Base-by-base conservation (phyloP, 2,113 vertebrate genomes). In the Barnardius zonarius region DNA sequence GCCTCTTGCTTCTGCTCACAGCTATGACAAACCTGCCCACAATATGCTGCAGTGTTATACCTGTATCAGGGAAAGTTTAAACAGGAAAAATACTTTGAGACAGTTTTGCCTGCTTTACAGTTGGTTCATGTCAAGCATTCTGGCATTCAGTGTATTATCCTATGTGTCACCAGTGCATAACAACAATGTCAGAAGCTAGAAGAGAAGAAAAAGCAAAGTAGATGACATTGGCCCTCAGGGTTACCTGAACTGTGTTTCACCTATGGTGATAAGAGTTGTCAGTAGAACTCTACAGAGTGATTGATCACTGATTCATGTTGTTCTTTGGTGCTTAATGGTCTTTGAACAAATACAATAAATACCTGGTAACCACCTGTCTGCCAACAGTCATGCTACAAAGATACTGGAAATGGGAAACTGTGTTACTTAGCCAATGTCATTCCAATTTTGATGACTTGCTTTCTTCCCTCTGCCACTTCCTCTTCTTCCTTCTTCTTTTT, bases 371-470 rank as follows among this genome's bases (percentile, higher is more conserved):
- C 24, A 43, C 10, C 8, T 44, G 23, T 62, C 33, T 72, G 18
- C 33, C 62, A 87, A 35, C 7, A 67, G 11, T 30, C 49, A 6
- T 30, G 11, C 6, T 41, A n/a, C 6, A 51, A 81, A 74, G 6
- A 25, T 14, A 54, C 0, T 9, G 10, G 55, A 91, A 83, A 75
- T 17, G 13, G 18, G 66, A 78, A 59, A 37, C 5, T 13, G 31
- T 25, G 5, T 72, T 49, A 27, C 20, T 68, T 63, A 16, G 5
- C 28, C 39, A 44, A 22, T 1, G 25, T 23, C 6, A 16, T 27
- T 28, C 9, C 1, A 2, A 7, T n/a, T 54, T 62, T 19, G 0
- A 1, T 51, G 20, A n/a, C 83, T 49, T 61, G 9, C 15, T 70
- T 49, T 76, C 7, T 76, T 80, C 19, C 23, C 4, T 46, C n/a